These are phyloP conservation scores for Drosophila tanythrix DNA, from an alignment of 2,888 invertebrate species.

Conservation along the genomic window DNA sequence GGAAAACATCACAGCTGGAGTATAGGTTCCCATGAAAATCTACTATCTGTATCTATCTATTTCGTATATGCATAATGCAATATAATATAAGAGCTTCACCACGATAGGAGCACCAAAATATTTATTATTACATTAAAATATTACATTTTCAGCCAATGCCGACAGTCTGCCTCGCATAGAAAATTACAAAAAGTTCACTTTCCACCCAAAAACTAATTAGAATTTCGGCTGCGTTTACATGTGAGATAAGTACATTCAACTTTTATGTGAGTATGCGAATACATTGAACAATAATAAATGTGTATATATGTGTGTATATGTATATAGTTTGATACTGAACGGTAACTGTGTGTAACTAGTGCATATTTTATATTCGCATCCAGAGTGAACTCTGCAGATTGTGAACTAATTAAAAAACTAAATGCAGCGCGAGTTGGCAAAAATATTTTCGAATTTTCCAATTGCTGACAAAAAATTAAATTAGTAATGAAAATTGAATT, in stretches of 20 bases:
- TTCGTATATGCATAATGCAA: too few species aligned
- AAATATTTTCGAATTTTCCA: conserved; percentile 74
- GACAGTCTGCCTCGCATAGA: too few species aligned
- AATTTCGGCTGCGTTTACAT: background rate
- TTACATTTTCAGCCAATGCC: background rate
- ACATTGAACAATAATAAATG: conserved; percentile 2
- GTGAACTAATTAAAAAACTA: conserved; percentile 71
- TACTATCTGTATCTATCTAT: background rate
- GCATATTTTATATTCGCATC: conserved; percentile 33
- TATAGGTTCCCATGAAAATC: background rate
- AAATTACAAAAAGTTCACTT: background rate
- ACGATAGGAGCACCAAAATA: background rate
- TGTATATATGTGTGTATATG: conserved; percentile 3
- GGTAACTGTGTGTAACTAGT: background rate
- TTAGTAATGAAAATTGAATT: conserved; percentile 75
- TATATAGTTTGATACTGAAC: background rate
- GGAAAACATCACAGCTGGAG: background rate
- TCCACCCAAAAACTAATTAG: conserved; percentile 15
- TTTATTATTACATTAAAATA: background rate
- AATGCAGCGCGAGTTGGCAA: conserved; percentile 48
- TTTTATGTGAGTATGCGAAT: conserved; percentile 34
- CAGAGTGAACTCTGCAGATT: conserved; percentile 27
- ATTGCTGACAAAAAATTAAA: conserved; percentile 61
- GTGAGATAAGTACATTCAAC: conserved; percentile 36
- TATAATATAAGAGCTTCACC: background rate